Evolutionary conservation across 2,797 vertebrate species (phyloP).

Genomic region (Parotocinclus haroldoi): DNA sequence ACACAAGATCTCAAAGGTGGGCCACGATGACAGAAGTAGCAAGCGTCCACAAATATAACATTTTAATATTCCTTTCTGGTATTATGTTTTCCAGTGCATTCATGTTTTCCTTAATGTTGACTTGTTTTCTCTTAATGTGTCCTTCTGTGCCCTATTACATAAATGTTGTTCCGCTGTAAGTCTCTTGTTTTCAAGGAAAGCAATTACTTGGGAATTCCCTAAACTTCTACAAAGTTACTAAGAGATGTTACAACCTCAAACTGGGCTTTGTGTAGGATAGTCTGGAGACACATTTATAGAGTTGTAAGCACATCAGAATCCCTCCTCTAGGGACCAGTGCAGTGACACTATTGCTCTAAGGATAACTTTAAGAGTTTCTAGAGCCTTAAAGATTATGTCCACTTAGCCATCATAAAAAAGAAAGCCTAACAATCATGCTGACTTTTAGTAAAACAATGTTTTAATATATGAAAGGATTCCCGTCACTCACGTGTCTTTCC

Average conservation of each 20-base stretch:
- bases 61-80: too few relatives aligned
- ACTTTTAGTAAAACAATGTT: not conserved
- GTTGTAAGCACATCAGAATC: constrained; percentile 62
- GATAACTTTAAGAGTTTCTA: constrained; percentile 1
- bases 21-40: too few relatives aligned
- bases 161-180: too few relatives aligned
- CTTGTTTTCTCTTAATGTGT: too few relatives aligned
- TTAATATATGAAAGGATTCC: too few relatives aligned
- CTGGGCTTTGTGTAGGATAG: constrained; percentile 25
- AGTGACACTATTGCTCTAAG: constrained; percentile 61
- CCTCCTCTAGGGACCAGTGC: constrained; percentile 67
- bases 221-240: constrained; percentile 58
- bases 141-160: too few relatives aligned
- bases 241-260: constrained; percentile 58
- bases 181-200: constrained; percentile 45
- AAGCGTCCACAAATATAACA: too few relatives aligned
- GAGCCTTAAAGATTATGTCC: too few relatives aligned
- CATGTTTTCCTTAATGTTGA: too few relatives aligned
- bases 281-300: constrained; percentile 59
- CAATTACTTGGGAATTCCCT: constrained; percentile 57
- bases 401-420: constrained; percentile 8
- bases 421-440: not conserved
- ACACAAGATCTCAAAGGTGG: too few relatives aligned
- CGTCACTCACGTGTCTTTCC: constrained; percentile 87
- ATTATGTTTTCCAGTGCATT: too few relatives aligned